Evolutionary conservation across 2,888 invertebrate species (phyloP).

Genomic region (Limenitis camilla): DNA sequence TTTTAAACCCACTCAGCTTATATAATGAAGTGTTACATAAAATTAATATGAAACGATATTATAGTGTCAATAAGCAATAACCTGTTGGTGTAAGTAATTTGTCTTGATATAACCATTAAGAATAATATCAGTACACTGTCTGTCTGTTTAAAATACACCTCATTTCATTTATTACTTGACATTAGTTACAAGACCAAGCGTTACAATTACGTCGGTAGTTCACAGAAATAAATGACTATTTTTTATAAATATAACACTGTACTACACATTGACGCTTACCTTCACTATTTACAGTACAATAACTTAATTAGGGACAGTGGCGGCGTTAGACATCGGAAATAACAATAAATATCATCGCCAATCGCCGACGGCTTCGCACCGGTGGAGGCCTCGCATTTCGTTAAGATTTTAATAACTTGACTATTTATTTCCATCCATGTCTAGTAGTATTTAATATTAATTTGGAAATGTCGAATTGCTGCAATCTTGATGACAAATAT

Average conservation of each 20-base stretch:
- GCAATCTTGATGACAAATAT: too few relatives aligned
- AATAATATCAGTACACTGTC: conserved; percentile 8
- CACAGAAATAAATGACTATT: too few relatives aligned
- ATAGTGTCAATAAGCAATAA: conserved; percentile 15
- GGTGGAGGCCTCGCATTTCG: too few relatives aligned
- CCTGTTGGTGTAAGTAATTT: conserved; percentile 18
- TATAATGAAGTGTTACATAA: conserved; percentile 12
- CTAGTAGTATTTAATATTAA: too few relatives aligned
- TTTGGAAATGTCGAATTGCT: too few relatives aligned
- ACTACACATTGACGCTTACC: too few relatives aligned
- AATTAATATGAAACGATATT: conserved; percentile 10
- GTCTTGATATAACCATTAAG: conserved; percentile 14
- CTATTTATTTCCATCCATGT: too few relatives aligned
- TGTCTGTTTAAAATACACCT: conserved; percentile 13
- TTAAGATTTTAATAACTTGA: too few relatives aligned
- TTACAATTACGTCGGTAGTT: too few relatives aligned
- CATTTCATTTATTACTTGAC: conserved; percentile 10
- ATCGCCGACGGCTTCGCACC: conserved; percentile 15
- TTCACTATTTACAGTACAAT: too few relatives aligned
- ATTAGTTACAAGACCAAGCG: conserved; percentile 3
- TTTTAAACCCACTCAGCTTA: conserved; percentile 6
- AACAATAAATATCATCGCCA: conserved; percentile 12
- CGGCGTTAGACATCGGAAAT: conserved; percentile 2
- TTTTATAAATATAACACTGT: too few relatives aligned
- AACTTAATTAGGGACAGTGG: conserved; percentile 10